These are phyloP conservation scores for Leptosomus discolor DNA, from an alignment of 2,113 vertebrate genomes.

Conservation along the genomic window DNA sequence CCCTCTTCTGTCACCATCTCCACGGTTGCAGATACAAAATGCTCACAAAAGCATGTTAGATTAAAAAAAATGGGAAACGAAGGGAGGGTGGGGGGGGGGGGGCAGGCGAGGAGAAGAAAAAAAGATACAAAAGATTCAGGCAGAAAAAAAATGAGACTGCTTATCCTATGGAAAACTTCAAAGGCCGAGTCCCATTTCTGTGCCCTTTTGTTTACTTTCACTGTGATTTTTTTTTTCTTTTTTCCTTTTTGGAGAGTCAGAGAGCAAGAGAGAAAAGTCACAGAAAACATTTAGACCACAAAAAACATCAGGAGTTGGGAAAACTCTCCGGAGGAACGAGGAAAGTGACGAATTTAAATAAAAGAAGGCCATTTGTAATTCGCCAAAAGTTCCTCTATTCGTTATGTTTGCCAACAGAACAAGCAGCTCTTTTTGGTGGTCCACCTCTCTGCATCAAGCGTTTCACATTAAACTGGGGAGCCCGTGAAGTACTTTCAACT, in stretches of 20 bases:
- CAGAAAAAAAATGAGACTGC: not conserved
- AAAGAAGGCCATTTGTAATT: conserved; percentile 30
- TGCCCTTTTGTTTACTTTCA: conserved; percentile 57
- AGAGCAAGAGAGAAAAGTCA: conserved; percentile 22
- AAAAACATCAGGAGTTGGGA: conserved; percentile 14
- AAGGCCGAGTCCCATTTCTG: conserved; percentile 29
- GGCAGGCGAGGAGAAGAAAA: not conserved
- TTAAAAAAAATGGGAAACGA: not conserved
- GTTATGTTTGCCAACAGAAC: conserved; percentile 13
- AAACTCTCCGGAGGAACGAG: not conserved
- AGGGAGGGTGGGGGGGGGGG: accelerated
- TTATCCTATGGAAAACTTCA: conserved; percentile 67
- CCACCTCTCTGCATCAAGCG: conserved; percentile 14
- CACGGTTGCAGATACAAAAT: not conserved
- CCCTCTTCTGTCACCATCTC: not conserved
- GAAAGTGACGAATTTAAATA: conserved; percentile 24
- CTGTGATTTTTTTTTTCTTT: not conserved
- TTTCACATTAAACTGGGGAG: not conserved
- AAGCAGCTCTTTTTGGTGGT: conserved; percentile 1
- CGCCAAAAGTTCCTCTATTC: conserved; percentile 54
- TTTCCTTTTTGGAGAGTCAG: not conserved
- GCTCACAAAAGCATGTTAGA: not conserved
- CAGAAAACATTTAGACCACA: conserved; percentile 36
- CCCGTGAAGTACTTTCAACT: not conserved
- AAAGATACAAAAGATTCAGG: not conserved